Conservation (phyloP, 2,113 vertebrate genomes). For the Plotosus lineatus region DNA sequence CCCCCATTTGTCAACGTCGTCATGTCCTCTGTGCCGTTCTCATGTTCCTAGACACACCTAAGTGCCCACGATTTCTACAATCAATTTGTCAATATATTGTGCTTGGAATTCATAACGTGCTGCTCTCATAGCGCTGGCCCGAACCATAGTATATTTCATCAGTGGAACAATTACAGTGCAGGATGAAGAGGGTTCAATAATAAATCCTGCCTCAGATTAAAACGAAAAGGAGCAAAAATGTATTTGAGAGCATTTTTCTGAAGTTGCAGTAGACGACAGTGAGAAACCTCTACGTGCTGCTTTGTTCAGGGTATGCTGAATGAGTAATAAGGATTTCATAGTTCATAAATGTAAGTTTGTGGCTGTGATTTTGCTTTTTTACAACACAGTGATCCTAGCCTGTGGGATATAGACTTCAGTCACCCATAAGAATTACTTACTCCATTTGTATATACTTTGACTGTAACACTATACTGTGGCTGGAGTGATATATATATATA, state of each 20-base stretch:
- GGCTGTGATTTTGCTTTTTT: conserved; percentile 4
- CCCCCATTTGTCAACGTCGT: conserved; percentile 58
- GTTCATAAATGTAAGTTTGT: conserved; percentile 31
- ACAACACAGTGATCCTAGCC: conserved; percentile 9
- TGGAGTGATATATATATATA: no score
- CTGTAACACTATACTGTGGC: no score
- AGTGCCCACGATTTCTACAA: not conserved
- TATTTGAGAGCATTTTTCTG: not conserved
- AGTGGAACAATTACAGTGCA: not conserved
- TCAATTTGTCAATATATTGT: conserved; percentile 2
- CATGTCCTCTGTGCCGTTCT: conserved; percentile 21
- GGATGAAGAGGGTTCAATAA: not conserved
- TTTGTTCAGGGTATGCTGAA: conserved; percentile 8
- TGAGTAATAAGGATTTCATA: conserved; percentile 44
- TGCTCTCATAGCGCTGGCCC: not conserved
- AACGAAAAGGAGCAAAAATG: not conserved
- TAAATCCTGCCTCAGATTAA: not conserved
- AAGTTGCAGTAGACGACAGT: conserved; percentile 4
- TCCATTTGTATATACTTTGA: no score
- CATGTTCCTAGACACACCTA: conserved; percentile 9
- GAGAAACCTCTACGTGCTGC: conserved; percentile 30
- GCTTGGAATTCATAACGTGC: not conserved
- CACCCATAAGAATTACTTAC: no score
- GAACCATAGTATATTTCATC: not conserved
- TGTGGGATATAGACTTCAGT: not conserved